Percentiles rank a stretch among this genome's conserved stretches.
Evolutionary conservation across 2,113 vertebrate species (phyloP).

Genomic region (Macrotus californicus): DNA sequence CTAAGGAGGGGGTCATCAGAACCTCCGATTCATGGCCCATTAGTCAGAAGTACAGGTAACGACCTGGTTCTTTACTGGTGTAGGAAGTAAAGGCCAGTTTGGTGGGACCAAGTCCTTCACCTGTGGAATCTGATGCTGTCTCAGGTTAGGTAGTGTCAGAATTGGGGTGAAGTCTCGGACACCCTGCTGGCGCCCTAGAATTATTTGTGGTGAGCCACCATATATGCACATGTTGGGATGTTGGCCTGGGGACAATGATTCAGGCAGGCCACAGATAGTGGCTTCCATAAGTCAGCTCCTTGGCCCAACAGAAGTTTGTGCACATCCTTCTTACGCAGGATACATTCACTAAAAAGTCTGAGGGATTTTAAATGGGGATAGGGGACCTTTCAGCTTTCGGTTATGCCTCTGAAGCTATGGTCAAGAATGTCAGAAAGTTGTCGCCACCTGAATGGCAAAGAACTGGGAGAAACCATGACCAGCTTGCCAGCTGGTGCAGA

Average conservation of each 20-base stretch:
- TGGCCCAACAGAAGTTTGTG: background rate
- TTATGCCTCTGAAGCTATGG: background rate
- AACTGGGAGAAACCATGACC: background rate
- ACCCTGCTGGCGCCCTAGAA: background rate
- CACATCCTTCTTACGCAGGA: background rate
- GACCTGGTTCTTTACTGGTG: no score
- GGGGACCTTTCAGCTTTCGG: background rate
- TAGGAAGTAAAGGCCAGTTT: background rate
- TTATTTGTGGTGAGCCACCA: background rate
- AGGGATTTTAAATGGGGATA: background rate
- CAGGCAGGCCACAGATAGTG: no score
- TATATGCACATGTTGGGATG: background rate
- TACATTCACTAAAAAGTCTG: background rate
- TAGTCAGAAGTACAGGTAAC: background rate
- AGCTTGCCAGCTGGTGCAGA: background rate
- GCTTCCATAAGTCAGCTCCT: background rate
- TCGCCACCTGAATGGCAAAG: background rate
- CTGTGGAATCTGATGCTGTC: background rate
- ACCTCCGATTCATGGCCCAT: background rate
- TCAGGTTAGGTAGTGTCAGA: background rate
- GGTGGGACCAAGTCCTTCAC: background rate
- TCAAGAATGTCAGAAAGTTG: background rate
- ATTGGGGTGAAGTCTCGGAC: background rate
- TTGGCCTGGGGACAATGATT: background rate
- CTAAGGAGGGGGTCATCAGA: background rate